Base-by-base conservation (phyloP, 2,888 invertebrate species). In the Sturmia bella region DNA sequence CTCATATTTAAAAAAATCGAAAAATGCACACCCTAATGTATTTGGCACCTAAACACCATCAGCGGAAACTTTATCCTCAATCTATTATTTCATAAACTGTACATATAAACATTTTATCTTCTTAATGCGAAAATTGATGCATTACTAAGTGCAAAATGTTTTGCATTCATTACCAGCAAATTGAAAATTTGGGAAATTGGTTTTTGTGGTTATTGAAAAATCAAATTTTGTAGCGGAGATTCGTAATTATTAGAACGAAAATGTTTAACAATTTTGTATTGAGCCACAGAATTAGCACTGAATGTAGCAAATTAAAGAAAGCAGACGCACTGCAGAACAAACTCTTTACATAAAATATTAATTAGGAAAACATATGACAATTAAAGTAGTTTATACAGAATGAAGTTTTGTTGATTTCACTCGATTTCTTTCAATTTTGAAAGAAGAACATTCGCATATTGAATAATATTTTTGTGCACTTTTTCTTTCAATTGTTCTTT, bases 111-210 rank as follows among this genome's bases (percentile, higher is more conserved):
- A 75, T 52, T 66, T 59, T 41, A 52, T 68, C 66, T 41, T 12
- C 27, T 50, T 50, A 61, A 52, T 50, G 32, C 5, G 41, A n/a
- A 72, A 54, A 56, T 32, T 59, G 41, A 56, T 70, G 59, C 13
- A 59, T 54, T 50, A 13, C 15, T 11, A 39, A 21, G 17, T 43
- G 17, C 12, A 17, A 15, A 56, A 59, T 59, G 19, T 63, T 63
- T 52, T 24, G 48, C 17, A 76, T 56, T 73, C 64, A 76, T 72
- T 56, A 50, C 48, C 13, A 57, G 61, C 43, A 76, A 73, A 77
- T 68, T 77, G 76, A 81, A 81, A 73, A 73, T 77, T 77, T 57
- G 56, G 76, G 76, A 81, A 77, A 81, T 77, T 81, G 69, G 73
- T 69, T 81, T 81, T 81, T 81, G 81, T 54, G 77, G 81, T 77